Percentiles rank a stretch among this genome's conserved stretches.
Conservation (phyloP, 2,888 invertebrate genomes). For the Chymomyza procnemis region DNA sequence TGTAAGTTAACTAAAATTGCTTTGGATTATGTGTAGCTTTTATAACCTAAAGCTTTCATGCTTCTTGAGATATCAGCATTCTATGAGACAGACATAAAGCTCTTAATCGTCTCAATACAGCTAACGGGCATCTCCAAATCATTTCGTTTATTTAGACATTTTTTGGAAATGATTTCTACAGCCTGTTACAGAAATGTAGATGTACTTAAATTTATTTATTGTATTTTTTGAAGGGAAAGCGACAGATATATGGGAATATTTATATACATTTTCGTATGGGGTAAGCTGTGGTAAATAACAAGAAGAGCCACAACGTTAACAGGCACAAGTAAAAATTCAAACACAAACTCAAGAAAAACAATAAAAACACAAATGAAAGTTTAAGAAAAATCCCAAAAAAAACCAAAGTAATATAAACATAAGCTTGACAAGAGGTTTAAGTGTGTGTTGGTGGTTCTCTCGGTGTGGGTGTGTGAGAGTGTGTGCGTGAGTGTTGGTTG, state of each 20-base stretch:
- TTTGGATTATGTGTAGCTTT: too few relatives aligned
- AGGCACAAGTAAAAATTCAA: constrained; percentile 11
- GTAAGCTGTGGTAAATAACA: constrained; percentile 37
- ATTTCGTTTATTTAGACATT: too few relatives aligned
- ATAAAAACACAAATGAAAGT: constrained; percentile 17
- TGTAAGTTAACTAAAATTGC: too few relatives aligned
- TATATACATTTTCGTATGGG: constrained; percentile 15
- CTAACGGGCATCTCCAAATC: too few relatives aligned
- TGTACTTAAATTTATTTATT: too few relatives aligned
- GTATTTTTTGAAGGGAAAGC: background rate
- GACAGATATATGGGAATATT: constrained; percentile 12
- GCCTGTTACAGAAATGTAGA: too few relatives aligned
- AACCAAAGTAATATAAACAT: constrained; percentile 1
- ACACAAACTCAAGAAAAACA: constrained; percentile 17
- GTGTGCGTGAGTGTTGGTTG: background rate
- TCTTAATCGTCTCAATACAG: too few relatives aligned
- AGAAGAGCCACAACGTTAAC: constrained; percentile 28
- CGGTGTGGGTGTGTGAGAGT: constrained; percentile 6
- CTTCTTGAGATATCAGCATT: too few relatives aligned
- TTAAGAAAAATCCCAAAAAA: background rate
- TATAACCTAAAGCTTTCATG: too few relatives aligned
- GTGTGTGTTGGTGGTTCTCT: background rate
- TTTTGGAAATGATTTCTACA: too few relatives aligned
- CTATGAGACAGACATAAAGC: too few relatives aligned
- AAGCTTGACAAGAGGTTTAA: background rate